Conservation (phyloP, 2,113 vertebrate genomes). For the human (Homo sapiens) region GRCh38 chrX:152122001-152122500, state of each 20-base stretch:
- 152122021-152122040: background rate
- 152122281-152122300: background rate
- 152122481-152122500: background rate
- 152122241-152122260: background rate
- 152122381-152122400: background rate
- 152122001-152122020: background rate
- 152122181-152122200: background rate
- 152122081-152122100: background rate
- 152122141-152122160: background rate
- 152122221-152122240: background rate
- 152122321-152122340: background rate
- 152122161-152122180: background rate
- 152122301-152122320: background rate
- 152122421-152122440: background rate
- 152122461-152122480: background rate
- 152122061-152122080: background rate
- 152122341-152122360: background rate
- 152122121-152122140: background rate
- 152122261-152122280: background rate
- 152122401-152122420: background rate
- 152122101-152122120: background rate
- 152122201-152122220: background rate
- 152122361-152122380: background rate
- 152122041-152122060: background rate
- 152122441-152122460: background rate